Conservation (phyloP, 1,140 invertebrate species). For the Centruroides vittatus region DNA sequence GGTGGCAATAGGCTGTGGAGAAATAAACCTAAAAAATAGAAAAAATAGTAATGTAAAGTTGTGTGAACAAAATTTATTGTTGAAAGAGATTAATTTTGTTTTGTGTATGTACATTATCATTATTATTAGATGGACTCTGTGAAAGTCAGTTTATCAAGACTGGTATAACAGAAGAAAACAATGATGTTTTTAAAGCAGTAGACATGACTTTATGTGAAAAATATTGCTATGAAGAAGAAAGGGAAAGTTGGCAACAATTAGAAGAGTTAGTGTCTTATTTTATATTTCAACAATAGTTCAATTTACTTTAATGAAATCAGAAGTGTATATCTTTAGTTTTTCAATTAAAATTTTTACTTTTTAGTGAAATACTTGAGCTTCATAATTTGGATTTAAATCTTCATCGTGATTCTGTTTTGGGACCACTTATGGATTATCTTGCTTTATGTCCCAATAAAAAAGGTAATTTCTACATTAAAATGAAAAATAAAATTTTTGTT, state of each 20-base stretch:
- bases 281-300: background rate
- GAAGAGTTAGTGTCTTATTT: constrained; percentile 4
- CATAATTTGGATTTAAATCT: constrained; percentile 13
- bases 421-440: constrained; percentile 13
- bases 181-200: background rate
- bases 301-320: background rate
- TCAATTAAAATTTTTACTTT: background rate
- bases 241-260: constrained; percentile 11
- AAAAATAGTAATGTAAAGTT: too few relatives aligned
- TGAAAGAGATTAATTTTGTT: too few relatives aligned
- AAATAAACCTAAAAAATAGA: too few relatives aligned
- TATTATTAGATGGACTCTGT: constrained; percentile 1
- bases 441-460: constrained; percentile 5
- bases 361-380: constrained; percentile 11
- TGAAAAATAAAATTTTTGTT: background rate
- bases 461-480: background rate
- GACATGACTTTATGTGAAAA: too few relatives aligned
- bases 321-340: background rate
- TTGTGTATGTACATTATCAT: background rate
- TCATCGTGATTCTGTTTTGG: constrained; percentile 10
- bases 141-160: constrained; percentile 7
- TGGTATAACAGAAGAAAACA: constrained; percentile 1
- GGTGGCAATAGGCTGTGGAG: too few relatives aligned
- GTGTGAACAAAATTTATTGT: too few relatives aligned
- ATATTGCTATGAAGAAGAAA: constrained; percentile 1